Evolutionary conservation across 2,888 invertebrate genomes (phyloP), one percentile per base, ranked within the genome.

Genomic region (Thereva unica): DNA sequence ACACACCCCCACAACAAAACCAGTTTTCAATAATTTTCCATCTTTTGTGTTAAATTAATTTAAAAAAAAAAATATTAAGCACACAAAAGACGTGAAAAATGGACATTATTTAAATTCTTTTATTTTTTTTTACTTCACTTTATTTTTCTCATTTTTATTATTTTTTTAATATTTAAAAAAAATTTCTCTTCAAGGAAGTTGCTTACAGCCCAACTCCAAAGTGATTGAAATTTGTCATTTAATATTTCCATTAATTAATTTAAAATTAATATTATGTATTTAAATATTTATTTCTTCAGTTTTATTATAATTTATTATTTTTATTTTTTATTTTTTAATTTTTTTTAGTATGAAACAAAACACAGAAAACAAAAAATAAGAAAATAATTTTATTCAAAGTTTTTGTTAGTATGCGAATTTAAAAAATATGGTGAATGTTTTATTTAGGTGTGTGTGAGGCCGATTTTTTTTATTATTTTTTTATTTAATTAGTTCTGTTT

Each of bases 41-140:
- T 23, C 23, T 23, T 23, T 23, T 23, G 23, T 23, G 23, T 23
- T 23, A 23, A 2, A 23, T 23, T 23, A 23, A 23, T 23, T 23
- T 23, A 23, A 23, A 23, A 1, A 12, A 9, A 35, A 1, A 12
- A 9, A 35, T 10, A 45, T 35, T 2, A 10, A 37, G 49, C 37
- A 59, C 34, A 52, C 35, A 6, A 34, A 52, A 9, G 4, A 47
- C 38, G 10, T 45, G 49, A 49, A 38, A 37, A 59, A 59, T 38
- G 35, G 54, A 10, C 38, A 38, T 41, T 37, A 38, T 59, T 59
- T 37, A 37, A 45, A 59, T 56, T 23, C 12, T 7, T 59, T 59
- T 47, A 47, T 59, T 59, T 47, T 59, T 59, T 59, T 47, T 59
- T 59, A 47, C 45, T 59, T 59, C 41, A 55, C 41, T 55, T 38